Evolutionary conservation across 2,113 vertebrate species (phyloP).

Genomic region (Varanus komodoensis): DNA sequence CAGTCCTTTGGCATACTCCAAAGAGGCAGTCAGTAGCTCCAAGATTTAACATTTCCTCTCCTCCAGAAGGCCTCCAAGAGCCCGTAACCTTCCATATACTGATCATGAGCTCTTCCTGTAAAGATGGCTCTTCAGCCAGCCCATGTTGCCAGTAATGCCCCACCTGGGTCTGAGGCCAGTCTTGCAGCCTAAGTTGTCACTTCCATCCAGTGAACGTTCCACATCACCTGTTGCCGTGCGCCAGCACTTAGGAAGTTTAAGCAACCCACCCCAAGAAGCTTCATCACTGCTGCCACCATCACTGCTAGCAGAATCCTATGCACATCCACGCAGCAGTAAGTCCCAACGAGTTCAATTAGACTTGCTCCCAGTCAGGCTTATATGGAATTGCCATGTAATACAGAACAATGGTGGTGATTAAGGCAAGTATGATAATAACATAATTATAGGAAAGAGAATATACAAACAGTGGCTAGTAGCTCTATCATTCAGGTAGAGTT

Average conservation of each 20-base stretch:
- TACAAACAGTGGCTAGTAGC: constrained; percentile 8
- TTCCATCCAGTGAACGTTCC: neutral
- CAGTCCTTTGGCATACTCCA: neutral
- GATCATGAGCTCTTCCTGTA: too few relatives aligned
- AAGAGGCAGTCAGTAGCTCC: too few relatives aligned
- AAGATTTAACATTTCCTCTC: neutral
- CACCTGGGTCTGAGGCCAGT: too few relatives aligned
- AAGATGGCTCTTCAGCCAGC: too few relatives aligned
- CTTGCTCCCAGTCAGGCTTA: neutral
- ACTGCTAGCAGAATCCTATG: neutral
- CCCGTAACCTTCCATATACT: too few relatives aligned
- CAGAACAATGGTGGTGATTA: neutral
- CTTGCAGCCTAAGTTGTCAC: neutral
- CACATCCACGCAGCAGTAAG: neutral
- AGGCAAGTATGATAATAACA: neutral
- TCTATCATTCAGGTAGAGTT: constrained; percentile 7
- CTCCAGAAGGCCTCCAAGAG: too few relatives aligned
- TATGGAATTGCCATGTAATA: neutral
- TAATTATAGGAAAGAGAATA: constrained; percentile 24
- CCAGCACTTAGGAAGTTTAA: neutral
- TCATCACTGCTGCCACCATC: neutral
- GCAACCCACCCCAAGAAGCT: neutral
- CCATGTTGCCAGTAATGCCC: too few relatives aligned
- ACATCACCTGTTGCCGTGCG: neutral
- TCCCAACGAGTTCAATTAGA: too few relatives aligned